Conservation (phyloP, 2,113 vertebrate species). For the Melospiza georgiana region DNA sequence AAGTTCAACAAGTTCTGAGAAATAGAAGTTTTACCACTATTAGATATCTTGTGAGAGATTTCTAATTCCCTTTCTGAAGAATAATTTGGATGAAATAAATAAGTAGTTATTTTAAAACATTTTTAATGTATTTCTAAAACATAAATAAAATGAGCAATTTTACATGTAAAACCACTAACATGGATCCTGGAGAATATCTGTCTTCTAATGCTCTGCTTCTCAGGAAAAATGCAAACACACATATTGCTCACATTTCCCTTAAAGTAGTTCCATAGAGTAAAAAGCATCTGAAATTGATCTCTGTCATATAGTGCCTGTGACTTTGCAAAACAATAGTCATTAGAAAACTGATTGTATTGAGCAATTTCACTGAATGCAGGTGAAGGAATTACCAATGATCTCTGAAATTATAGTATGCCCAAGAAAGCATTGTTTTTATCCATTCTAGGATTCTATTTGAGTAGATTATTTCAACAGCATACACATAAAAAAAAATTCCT, state of each 20-base stretch:
- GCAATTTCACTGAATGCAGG: not conserved
- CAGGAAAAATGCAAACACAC: not conserved
- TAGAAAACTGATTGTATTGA: not conserved
- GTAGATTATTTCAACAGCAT: not conserved
- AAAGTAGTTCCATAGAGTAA: not conserved
- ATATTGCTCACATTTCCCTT: not conserved
- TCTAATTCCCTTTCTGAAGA: not conserved
- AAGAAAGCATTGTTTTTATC: not conserved
- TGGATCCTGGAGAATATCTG: not conserved
- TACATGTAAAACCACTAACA: not conserved
- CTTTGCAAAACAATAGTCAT: not conserved
- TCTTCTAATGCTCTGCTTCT: not conserved
- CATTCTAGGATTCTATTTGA: not conserved
- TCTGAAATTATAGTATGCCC: not conserved
- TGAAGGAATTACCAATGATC: not conserved
- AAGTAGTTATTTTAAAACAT: not conserved
- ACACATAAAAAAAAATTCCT: not conserved
- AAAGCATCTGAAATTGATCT: not conserved
- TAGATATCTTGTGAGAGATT: not conserved
- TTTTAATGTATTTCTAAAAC: not conserved
- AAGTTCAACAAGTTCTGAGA: not conserved
- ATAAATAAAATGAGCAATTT: not conserved
- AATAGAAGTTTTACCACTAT: not conserved
- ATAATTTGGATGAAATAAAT: not conserved
- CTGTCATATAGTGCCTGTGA: not conserved